A percentile compares a stretch with the other conserved stretches of the same genome.
phyloP scores from a whole-genome alignment of 2,797 vertebrate genomes.

The Platyrinchus mystaceus region DNA sequence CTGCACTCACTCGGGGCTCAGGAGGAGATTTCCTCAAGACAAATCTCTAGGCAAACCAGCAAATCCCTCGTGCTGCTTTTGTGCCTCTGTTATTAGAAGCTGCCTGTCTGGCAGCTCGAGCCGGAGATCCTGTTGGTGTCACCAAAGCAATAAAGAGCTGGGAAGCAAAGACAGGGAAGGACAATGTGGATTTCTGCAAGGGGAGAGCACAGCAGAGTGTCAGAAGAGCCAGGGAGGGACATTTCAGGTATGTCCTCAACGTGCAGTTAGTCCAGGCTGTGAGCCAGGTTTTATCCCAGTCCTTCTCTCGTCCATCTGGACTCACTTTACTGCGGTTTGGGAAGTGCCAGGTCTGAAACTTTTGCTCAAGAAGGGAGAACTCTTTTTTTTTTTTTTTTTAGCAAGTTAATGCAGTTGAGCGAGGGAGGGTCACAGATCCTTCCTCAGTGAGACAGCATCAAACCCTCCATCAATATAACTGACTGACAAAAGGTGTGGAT shows the following conservation, averaged over 20 bases:
- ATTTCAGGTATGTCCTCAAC: not conserved
- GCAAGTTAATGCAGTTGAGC: not conserved
- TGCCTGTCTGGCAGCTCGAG: not conserved
- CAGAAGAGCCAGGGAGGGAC: not conserved
- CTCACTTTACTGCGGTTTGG: not conserved
- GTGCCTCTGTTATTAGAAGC: not conserved
- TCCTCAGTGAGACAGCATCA: not conserved
- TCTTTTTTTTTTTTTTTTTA: not conserved
- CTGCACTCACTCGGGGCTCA: not conserved
- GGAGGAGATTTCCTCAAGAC: not conserved
- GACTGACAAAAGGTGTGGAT: not conserved
- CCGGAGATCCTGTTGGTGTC: not conserved
- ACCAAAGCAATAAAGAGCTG: not conserved
- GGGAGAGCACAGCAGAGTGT: not conserved
- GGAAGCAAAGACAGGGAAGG: not conserved
- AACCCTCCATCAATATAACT: not conserved
- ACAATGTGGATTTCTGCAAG: not conserved
- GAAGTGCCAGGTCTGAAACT: not conserved
- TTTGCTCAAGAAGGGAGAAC: not conserved
- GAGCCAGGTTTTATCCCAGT: not conserved
- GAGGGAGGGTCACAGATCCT: fast-evolving
- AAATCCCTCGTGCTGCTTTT: not conserved
- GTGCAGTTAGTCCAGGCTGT: not conserved
- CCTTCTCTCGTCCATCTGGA: not conserved
- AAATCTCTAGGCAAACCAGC: not conserved